Base-by-base conservation (phyloP, 2,113 vertebrate species). In the Perca schrenkii region DNA sequence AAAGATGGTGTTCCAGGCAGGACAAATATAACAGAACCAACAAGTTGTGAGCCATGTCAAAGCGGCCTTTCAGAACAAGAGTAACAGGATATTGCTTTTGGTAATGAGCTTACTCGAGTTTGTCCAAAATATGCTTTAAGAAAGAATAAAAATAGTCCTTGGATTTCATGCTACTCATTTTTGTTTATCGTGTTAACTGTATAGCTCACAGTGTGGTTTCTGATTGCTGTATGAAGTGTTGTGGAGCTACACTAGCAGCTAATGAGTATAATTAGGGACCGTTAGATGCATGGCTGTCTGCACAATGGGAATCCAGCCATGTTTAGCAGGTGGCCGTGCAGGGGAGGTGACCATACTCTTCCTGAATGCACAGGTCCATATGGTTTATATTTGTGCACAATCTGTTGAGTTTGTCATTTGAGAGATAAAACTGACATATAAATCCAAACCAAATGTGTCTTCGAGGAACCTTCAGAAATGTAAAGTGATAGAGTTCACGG, bases 291-390 rank as follows among this genome's bases (percentile, higher is more conserved):
- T 79, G 87, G 82, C 88, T 94, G 88, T 90, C 85, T 84, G 84
- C 80, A 90, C 84, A 90, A 92, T 90, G 91, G 92, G 92, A 94
- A 83, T 76, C 40, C 17, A 75, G 92, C 95, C 94, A 95, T 93
- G 83, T 93, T 89, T 87, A 93, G 93, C 95, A 95, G 95, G 93
- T 95, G 95, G 91, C 90, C 77, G 4, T 74, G 77, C 60, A 78
- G 86, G 86, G 84, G 86, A 91, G 70, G 84, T 84, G 85, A 86
- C 88, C 62, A 83, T 31, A 49, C 74, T 80, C 92, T 93, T 93
- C 94, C 94, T 93, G 91, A 68, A 89, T 84, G 87, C 88, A 86
- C 82, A 88, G 73, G 86, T 84, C 92, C 94, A 92, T 95, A 92
- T 94, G 94, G 87, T 92, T 93, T 87, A 60, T 22, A 85, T 82